Evolutionary conservation across 1,140 invertebrate genomes (phyloP), one percentile per base, ranked within the genome.

Genomic region (Diorhabda carinulata): DNA sequence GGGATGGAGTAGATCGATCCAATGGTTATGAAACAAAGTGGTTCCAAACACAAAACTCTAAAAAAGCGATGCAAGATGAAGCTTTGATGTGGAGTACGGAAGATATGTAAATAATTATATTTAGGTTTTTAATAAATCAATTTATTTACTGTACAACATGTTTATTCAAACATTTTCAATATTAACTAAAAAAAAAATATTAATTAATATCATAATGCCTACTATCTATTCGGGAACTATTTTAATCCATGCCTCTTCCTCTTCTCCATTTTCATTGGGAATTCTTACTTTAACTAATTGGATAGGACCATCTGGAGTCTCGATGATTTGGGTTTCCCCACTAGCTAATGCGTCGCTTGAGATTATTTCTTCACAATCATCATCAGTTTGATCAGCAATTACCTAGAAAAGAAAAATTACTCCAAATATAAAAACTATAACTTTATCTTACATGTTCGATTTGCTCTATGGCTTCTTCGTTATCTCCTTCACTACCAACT

Each of bases 1-100:
- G 98, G 98, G 98, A 99, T 82, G 98, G 98, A 2, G 97, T 99
- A 0, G 95, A 99, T 78, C 83, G 98, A 41, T 98, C 96, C 3
- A 99, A 94, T 83, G 98, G 98, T 0, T 99, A 97, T 81, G 98
- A 99, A 80, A 92, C 92, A 76, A 90, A 93, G 78, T 92, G 90
- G 84, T 96, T 98, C 80, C 87, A 90, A 10, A 86, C 89, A 42
- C 86, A 89, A 72, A 94, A 91, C 76, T 87, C 90, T 4, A 89
- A 86, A 73, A 89, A 88, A 77, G 95, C 96, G 0, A 77, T 87
- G 2, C 86, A 91, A 74, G 92, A 95, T 75, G 93, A 97, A 80
- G 91, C 92, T 1, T 98, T 97, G 75, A 96, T 95, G 78, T 98
- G 96, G 94, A 96, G 94, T 80, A 92, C 90, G 3, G 92, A 96